phyloP scores from a whole-genome alignment of 2,797 vertebrate species.

The Miichthys miiuy region DNA sequence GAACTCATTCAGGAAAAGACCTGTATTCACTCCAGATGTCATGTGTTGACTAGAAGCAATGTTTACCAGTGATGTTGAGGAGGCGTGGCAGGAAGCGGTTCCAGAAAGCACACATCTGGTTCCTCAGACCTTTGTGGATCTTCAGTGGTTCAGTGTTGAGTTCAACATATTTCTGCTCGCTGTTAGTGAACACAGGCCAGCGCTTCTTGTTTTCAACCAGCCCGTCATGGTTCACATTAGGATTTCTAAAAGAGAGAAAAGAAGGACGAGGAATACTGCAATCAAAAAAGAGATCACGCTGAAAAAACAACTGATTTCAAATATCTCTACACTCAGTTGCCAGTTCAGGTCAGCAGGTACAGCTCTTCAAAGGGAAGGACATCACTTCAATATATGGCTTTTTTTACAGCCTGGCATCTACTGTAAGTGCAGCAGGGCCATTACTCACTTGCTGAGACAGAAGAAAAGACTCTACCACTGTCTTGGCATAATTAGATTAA shows the following conservation, averaged over 20 bases:
- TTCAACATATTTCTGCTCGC: constrained; percentile 87
- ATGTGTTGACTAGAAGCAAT: not conserved
- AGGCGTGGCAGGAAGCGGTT: constrained; percentile 93
- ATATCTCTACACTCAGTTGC: too few relatives aligned
- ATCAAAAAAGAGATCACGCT: too few relatives aligned
- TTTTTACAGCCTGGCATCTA: too few relatives aligned
- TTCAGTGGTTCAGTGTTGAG: constrained; percentile 88
- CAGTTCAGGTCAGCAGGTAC: too few relatives aligned
- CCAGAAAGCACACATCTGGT: constrained; percentile 94
- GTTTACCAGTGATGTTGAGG: constrained; percentile 92
- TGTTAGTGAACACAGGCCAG: constrained; percentile 89
- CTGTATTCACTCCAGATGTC: not conserved
- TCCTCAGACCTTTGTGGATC: constrained; percentile 87
- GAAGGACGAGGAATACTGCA: not conserved
- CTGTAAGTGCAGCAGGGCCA: too few relatives aligned
- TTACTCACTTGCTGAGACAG: too few relatives aligned
- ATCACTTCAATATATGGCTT: too few relatives aligned
- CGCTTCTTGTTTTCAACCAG: constrained; percentile 75
- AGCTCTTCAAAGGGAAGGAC: too few relatives aligned
- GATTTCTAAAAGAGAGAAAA: constrained; percentile 83
- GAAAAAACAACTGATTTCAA: too few relatives aligned
- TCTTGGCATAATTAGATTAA: too few relatives aligned
- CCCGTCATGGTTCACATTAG: constrained; percentile 85
- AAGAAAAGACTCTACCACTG: too few relatives aligned
- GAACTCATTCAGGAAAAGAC: too few relatives aligned